phyloP scores from a whole-genome alignment of 1,140 invertebrate genomes.

The Zeugodacus cucurbitae region DNA sequence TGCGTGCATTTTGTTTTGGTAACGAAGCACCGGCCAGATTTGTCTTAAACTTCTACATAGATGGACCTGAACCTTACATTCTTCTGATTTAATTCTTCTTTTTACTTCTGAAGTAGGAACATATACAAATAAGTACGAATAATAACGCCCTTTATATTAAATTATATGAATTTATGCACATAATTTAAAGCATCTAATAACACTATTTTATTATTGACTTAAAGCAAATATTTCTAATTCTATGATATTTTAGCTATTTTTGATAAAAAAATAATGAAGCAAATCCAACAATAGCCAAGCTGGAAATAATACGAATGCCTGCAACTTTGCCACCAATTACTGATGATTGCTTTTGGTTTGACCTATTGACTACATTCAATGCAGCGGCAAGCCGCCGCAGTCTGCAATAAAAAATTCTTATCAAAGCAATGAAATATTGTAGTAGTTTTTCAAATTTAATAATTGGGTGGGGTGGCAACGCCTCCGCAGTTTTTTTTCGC shows the following conservation, averaged over 20 bases:
- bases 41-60: too few relatives aligned
- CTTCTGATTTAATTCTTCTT: too few relatives aligned
- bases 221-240: not conserved
- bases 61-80: too few relatives aligned
- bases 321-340: not conserved
- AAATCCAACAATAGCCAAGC: not conserved
- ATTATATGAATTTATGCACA: not conserved
- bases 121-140: too few relatives aligned
- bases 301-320: not conserved
- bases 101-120: too few relatives aligned
- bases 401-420: not conserved
- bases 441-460: not conserved
- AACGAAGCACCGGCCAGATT: too few relatives aligned
- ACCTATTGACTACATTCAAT: not conserved
- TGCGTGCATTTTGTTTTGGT: too few relatives aligned
- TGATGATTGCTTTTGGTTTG: slow-evolving; percentile 3
- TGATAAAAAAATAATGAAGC: not conserved
- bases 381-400: not conserved
- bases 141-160: not conserved
- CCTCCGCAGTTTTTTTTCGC: not conserved
- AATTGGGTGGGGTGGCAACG: not conserved
- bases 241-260: not conserved
- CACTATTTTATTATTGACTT: not conserved
- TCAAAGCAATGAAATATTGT: not conserved
- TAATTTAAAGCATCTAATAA: not conserved